Base-by-base conservation (phyloP, 1,140 invertebrate genomes). In the Apis cerana region DNA sequence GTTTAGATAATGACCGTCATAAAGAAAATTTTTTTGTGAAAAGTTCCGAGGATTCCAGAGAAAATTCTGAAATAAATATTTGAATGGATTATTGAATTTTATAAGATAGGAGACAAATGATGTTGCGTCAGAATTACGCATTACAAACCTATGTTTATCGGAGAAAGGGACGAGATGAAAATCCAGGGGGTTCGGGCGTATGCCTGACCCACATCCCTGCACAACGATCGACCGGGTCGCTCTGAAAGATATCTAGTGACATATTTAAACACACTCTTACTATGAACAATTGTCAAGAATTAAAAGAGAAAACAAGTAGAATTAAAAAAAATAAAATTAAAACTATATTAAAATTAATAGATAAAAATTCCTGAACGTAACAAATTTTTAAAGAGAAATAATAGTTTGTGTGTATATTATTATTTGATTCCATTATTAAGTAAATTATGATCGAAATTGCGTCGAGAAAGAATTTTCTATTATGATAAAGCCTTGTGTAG, bases 191-290 rank as follows among this genome's bases (percentile, higher is more conserved):
- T 85, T 85, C 89, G 89, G 90, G 89, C 90, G 85, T 90, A 85
- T 90, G 86, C 85, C 90, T 91, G 90, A 91, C 90, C 90, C 86
- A 91, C 85, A 91, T 91, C 89, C 82, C 86, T 81, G 85, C 65
- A 84, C 86, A 90, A 89, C 89, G 89, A 91, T 91, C 89, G 89
- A 79, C 59, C 72, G 70, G 80, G 82, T 85, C 58, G 61, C 65
- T 84, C 74, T 84, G 58, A 81, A 64, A 78, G 74, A 76, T 80
- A 81, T 80, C 72, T 80, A 86, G 85, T 21, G 61, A 81, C 56
- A 50, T 8, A 67, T 80, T 75, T 1, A 59, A 86, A 69, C 78
- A 3, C 10, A 33, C 58, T 23, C 19, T 1, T 15, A 10, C 43
- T 54, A 19, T 70, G 59, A 72, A 74, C 78, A 56, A 52, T 13